Evolutionary conservation across 1,140 invertebrate genomes (phyloP), one percentile per base, ranked within the genome.

Genomic region (Leguminivora glycinivorella): DNA sequence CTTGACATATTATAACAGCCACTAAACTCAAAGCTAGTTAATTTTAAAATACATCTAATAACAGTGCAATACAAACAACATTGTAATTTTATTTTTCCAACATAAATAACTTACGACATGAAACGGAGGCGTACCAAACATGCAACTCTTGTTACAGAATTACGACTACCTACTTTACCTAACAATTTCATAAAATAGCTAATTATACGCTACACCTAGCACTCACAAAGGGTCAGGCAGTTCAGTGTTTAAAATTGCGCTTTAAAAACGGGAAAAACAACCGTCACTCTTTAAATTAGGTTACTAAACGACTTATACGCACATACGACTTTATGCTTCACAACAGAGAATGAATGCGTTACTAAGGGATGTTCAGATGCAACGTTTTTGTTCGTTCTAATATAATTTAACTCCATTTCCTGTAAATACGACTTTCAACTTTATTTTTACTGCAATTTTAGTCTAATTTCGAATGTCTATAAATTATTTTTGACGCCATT

Each of bases 281-380:
- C 25, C 26, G 5, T 29, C 31, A 1, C n/a, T n/a, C 5, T 7
- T n/a, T 63, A 34, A 17, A 22, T 22, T 22, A 22, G 19, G 7
- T 22, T 6, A 22, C 47, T 19, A 74, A 83, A 63, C 79, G 7
- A 19, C 31, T n/a, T n/a, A n/a, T n/a, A 43, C 25, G 4, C 56
- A 29, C 25, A 60, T 78, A 81, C 58, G 68, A 47, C 76, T 5
- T 78, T 83, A 80, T 73, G 10, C 69, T 72, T 74, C 31, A 63
- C 71, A 75, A 72, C 67, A 68, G 67, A 77, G 72, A 74, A 78
- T 83, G 82, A 88, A 89, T 87, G 84, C 83, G 79, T 86, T 83
- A 83, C 82, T 87, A 87, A 91, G 89, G 89, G 89, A 91, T 89
- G 89, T 81, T 88, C 89, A 86, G 84, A 91, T 89, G 87, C 87